Conservation (phyloP, 2,113 vertebrate species). For the Myotis yumanensis region DNA sequence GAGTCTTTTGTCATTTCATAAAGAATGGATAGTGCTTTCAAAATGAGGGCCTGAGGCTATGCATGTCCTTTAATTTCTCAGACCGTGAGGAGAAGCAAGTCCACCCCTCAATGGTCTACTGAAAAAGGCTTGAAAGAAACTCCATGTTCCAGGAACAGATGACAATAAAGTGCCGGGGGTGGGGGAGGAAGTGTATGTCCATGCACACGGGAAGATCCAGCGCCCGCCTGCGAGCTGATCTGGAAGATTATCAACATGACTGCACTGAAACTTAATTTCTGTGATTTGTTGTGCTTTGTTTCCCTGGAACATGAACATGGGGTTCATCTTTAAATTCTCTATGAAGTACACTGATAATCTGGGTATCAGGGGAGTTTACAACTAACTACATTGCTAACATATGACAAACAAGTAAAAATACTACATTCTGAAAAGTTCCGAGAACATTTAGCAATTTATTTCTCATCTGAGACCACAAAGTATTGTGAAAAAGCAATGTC, state of each 20-base stretch:
- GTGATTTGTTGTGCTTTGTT: not conserved
- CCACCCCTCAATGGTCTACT: slow-evolving; percentile 69
- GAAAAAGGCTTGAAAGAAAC: slow-evolving; percentile 75
- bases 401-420: not conserved
- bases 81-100: slow-evolving; percentile 75
- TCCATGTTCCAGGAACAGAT: slow-evolving; percentile 62
- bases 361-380: not conserved
- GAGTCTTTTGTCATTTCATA: slow-evolving; percentile 75
- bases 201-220: not conserved
- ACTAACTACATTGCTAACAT: not conserved
- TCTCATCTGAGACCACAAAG: not conserved
- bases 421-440: not conserved
- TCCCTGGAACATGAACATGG: not conserved
- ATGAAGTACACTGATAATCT: not conserved
- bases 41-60: slow-evolving; percentile 63
- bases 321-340: not conserved
- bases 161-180: not conserved
- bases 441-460: not conserved
- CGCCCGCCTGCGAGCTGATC: not conserved
- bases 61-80: slow-evolving; percentile 73
- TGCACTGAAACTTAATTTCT: not conserved
- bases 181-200: not conserved
- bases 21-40: slow-evolving; percentile 78
- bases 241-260: not conserved
- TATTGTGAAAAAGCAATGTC: not conserved